Base-by-base conservation (phyloP, 37 sponge, comb jelly and placozoan species). In the Chondrosia reniformis region DNA sequence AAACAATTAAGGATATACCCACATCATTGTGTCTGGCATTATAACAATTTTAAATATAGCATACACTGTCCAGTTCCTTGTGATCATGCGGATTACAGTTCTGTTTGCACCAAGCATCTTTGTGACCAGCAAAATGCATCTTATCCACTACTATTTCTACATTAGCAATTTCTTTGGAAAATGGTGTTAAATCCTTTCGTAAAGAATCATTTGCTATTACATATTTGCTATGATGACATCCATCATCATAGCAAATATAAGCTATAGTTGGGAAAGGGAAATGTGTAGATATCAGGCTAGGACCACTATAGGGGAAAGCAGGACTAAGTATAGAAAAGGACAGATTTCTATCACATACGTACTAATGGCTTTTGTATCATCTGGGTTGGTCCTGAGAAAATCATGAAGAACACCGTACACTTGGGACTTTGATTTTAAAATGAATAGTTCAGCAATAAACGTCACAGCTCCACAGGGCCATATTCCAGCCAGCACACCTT, bases 181-280 rank as follows among this genome's bases (percentile, higher is more conserved):
- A 40, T 0, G 2, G 32, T 7, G 85, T 85, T 0, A 69, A 15
- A 10, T 67, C 25, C 21, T 12, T 2, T 78, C 85, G 42, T 15
- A 15, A 27, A 5, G 39, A 21, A 45, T 85, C 79, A 0, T 12
- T n/a, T n/a, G n/a, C n/a, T 0, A 10, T 15, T 3, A 76, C 75
- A 55, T 62, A 79, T 56, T 79, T 79, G 44, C 34, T n/a, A 2
- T 33, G 34, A 32, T 64, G 66, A 28, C 66, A 64, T 3, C 34
- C 66, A 64, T 64, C 86, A 86, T 80, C 86, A 79, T 85, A 86
- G 77, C 76, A 74, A n/a, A n/a, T n/a, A n/a, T n/a, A n/a, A n/a
- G n/a, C n/a, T n/a, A n/a, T n/a, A n/a, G n/a, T n/a, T n/a, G n/a
- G n/a, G n/a, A n/a, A n/a, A n/a, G n/a, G n/a, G n/a, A n/a, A n/a